Evolutionary conservation across 2,797 vertebrate genomes (phyloP).

Genomic region (Brotula barbata): DNA sequence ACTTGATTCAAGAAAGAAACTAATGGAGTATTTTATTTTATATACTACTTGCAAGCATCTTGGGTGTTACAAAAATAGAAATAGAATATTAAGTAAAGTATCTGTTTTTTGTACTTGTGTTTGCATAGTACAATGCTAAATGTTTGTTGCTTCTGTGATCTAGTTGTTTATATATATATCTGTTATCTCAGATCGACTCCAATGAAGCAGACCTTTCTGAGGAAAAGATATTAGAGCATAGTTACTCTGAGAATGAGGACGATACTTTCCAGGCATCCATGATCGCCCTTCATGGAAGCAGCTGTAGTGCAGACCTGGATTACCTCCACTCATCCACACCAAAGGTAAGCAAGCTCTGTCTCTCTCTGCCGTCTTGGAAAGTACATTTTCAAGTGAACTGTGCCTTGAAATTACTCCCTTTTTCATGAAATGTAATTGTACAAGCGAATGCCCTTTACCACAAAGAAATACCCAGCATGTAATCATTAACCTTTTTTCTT

Average conservation of each 20-base stretch:
- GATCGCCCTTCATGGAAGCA: slow-evolving; percentile 83
- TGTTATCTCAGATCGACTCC: slow-evolving; percentile 86
- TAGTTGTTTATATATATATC: slow-evolving; percentile 46
- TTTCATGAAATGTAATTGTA: slow-evolving; percentile 32
- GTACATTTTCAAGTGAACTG: not conserved
- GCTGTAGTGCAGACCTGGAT: slow-evolving; percentile 79
- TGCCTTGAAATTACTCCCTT: slow-evolving; percentile 3
- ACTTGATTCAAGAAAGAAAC: too few relatives aligned
- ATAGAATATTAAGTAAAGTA: too few relatives aligned
- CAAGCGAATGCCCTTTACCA: slow-evolving; percentile 37
- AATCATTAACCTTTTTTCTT: slow-evolving; percentile 46
- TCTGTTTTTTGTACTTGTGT: slow-evolving; percentile 13
- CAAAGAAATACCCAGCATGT: slow-evolving; percentile 25
- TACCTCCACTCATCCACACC: slow-evolving; percentile 79
- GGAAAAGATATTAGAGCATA: slow-evolving; percentile 81
- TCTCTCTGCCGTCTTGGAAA: slow-evolving; percentile 3
- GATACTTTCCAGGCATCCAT: slow-evolving; percentile 85
- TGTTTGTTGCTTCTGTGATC: not conserved
- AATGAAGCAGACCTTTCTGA: slow-evolving; percentile 82
- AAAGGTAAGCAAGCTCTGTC: slow-evolving; percentile 80
- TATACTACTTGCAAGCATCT: too few relatives aligned
- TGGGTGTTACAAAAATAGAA: too few relatives aligned
- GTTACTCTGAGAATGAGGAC: slow-evolving; percentile 79
- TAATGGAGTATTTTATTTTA: too few relatives aligned
- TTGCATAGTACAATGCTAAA: slow-evolving; percentile 17